Evolutionary conservation across 2,113 vertebrate species (phyloP), one percentile per base, ranked within the genome.

Genomic region (Chaetops frenatus): DNA sequence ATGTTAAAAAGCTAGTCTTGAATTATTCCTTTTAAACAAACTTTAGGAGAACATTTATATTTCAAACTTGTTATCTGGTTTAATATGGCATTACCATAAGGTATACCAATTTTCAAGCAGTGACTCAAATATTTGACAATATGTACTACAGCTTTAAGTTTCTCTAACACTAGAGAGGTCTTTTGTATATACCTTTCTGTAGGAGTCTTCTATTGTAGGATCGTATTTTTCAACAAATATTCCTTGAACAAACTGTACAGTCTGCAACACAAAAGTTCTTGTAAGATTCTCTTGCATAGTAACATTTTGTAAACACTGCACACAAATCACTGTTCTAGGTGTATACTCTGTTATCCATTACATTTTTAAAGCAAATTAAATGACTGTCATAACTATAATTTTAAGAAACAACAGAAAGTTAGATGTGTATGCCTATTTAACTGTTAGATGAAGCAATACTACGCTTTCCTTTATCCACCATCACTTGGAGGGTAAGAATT

Each of bases 211-310:
- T 98, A 98, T 98, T 94, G 98, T 98, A 90, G 98, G 98, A 95
- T 98, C 98, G 95, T 98, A 98, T 95, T 98, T 98, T 98, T 98
- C 98, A 97, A 98, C 98, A 98, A 98, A 98, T 98, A 98, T 98
- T 97, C 98, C 98, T 98, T 98, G 98, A 97, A 98, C 98, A 97
- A 98, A 98, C 76, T 98, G 98, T 97, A 98, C 98, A 95, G 98
- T 98, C 98, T 98, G 97, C 64, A 98, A 98, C 58, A 97, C 56
- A 97, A 65, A 93, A 81, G 33, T 69, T 85, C 33, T 67, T 35
- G 31, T 88, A 72, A 95, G 85, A 44, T 29, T 66, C 57, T 54
- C 57, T 58, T 90, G 60, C 20, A 60, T 9, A 86, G 22, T 1
- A 4, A 64, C 29, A 69, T 83, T 79, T 71, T 42, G 54, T 62